phyloP scores from a whole-genome alignment of 2,888 invertebrate genomes.

The Aphidius colemani region DNA sequence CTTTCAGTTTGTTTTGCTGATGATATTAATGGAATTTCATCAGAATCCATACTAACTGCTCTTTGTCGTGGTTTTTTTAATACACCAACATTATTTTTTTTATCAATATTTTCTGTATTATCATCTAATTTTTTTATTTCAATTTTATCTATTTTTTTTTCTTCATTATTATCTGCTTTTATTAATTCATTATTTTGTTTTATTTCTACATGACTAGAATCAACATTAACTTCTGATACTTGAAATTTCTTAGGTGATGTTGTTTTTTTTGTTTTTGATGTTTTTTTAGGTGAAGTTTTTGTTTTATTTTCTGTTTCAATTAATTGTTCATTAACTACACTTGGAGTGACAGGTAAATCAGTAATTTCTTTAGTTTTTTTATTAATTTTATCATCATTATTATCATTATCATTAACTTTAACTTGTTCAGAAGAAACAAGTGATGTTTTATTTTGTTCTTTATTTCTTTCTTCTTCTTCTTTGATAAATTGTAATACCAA shows the following conservation, averaged over 20 bases:
- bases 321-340: no score
- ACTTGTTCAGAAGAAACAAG: conserved; percentile 50
- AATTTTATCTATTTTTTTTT: conserved; percentile 35
- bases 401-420: conserved; percentile 26
- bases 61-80: conserved; percentile 45
- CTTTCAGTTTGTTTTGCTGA: conserved; percentile 64
- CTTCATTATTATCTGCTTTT: conserved; percentile 3
- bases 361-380: no score
- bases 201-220: conserved; percentile 13
- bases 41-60: conserved; percentile 47
- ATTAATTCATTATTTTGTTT: conserved; percentile 25
- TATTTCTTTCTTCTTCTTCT: conserved; percentile 12
- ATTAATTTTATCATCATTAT: not conserved
- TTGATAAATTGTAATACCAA: not conserved
- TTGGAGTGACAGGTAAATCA: no score
- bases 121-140: conserved; percentile 24
- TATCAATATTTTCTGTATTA: conserved; percentile 25
- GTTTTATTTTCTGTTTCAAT: no score
- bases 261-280: conserved; percentile 13
- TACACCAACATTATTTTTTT: conserved; percentile 13
- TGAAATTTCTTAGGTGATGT: conserved; percentile 23
- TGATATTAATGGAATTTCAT: conserved; percentile 43
- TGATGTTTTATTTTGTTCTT: conserved; percentile 57
- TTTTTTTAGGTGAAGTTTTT: conserved; percentile 18
- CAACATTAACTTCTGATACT: conserved; percentile 19